A percentile compares a stretch with the other conserved stretches of the same genome.
phyloP scores from a whole-genome alignment of 2,888 invertebrate species.

The Sphaeridia pumilis region DNA sequence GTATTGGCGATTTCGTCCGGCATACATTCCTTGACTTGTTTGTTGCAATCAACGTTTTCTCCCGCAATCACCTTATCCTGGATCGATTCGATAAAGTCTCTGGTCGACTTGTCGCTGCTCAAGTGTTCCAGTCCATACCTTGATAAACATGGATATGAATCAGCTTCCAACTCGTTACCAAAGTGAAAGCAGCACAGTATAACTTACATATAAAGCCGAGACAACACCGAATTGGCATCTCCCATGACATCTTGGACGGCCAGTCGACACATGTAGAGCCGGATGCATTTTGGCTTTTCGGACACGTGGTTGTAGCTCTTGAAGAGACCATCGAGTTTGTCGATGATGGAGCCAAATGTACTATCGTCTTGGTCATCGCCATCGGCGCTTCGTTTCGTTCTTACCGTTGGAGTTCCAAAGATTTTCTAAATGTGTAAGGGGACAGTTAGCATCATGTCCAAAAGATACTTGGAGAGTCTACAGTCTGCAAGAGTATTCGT shows the following conservation, averaged over 20 bases:
- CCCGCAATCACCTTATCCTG: constrained; percentile 27
- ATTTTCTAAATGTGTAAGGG: constrained; percentile 26
- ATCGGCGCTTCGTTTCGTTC: constrained; percentile 23
- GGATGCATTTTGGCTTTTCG: constrained; percentile 29
- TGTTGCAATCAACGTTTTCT: constrained; percentile 33
- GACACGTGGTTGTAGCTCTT: constrained; percentile 30
- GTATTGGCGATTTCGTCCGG: too few relatives aligned
- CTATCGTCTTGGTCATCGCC: constrained; percentile 21
- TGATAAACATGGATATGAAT: too few relatives aligned
- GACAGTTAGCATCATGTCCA: not conserved
- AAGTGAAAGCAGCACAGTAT: too few relatives aligned
- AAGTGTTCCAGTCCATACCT: constrained; percentile 33
- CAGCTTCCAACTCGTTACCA: too few relatives aligned
- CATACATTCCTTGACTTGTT: constrained; percentile 24
- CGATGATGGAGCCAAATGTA: constrained; percentile 29
- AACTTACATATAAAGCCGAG: constrained; percentile 33
- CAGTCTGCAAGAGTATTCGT: not conserved
- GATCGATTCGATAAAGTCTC: constrained; percentile 27
- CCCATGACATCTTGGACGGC: constrained; percentile 26
- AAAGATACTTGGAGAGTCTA: too few relatives aligned
- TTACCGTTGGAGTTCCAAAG: constrained; percentile 35
- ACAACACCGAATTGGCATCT: constrained; percentile 22
- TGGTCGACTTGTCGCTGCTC: constrained; percentile 22
- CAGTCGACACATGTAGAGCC: constrained; percentile 32
- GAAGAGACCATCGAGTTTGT: constrained; percentile 32